Evolutionary conservation across 35 echinoderm and acorn worm species (phyloP).

Genomic region (Acanthaster planci): DNA sequence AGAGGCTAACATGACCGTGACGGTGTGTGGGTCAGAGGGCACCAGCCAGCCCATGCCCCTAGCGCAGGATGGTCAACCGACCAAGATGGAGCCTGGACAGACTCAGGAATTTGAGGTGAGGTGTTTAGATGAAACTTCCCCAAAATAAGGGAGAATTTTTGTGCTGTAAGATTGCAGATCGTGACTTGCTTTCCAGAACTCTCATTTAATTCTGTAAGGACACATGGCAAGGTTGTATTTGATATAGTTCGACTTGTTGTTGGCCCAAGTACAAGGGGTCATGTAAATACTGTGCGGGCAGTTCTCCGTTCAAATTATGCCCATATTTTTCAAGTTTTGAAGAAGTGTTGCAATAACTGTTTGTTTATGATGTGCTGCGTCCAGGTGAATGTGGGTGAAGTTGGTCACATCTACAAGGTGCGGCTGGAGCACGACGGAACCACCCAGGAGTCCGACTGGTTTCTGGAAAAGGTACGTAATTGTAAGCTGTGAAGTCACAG

Average conservation of each 20-base stretch:
- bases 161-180: no score
- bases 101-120: slow-evolving; percentile 57
- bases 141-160: no score
- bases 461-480: slow-evolving; percentile 50
- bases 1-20: slow-evolving; percentile 22
- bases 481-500: not conserved
- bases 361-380: not conserved
- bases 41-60: slow-evolving; percentile 19
- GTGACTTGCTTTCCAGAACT: no score
- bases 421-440: slow-evolving; percentile 38
- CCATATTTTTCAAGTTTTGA: not conserved
- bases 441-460: slow-evolving; percentile 22
- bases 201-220: no score
- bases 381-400: slow-evolving; percentile 44
- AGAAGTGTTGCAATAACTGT: not conserved
- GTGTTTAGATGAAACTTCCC: no score
- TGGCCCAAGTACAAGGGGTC: no score
- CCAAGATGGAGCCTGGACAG: slow-evolving; percentile 40
- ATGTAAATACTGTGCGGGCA: not conserved
- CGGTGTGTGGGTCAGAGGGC: slow-evolving; percentile 34
- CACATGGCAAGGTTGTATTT: no score
- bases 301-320: not conserved
- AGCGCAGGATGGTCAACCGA: slow-evolving; percentile 1
- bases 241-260: no score
- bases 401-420: slow-evolving; percentile 51